Evolutionary conservation across 2,888 invertebrate species (phyloP).

Genomic region (Tipula confusa): DNA sequence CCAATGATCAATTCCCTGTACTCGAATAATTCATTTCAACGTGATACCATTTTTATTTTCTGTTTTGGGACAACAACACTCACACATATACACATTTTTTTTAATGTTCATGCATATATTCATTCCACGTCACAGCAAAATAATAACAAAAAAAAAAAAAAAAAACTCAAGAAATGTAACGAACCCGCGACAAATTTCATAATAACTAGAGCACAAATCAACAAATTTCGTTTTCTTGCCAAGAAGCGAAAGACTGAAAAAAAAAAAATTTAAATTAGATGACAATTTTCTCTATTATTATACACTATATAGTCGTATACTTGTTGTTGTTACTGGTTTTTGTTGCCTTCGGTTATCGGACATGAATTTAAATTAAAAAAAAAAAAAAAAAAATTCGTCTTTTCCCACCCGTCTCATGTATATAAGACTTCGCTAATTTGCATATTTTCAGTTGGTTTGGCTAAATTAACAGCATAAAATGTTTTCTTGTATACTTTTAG

Average conservation of each 20-base stretch:
- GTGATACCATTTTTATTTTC: neutral
- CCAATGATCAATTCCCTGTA: neutral
- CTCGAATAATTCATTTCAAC: neutral
- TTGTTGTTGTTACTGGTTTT: neutral
- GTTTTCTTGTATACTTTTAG: neutral
- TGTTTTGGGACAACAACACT: neutral
- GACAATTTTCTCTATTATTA: slow-evolving; percentile 25
- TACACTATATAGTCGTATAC: neutral
- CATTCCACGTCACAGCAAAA: slow-evolving; percentile 8
- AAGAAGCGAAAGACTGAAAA: neutral
- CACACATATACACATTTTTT: neutral
- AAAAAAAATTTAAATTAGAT: slow-evolving; percentile 14
- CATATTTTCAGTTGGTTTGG: neutral
- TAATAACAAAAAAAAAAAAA: neutral
- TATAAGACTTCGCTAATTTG: neutral
- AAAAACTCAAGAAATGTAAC: neutral
- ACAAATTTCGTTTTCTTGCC: slow-evolving; percentile 12
- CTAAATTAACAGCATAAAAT: neutral
- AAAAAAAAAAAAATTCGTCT: neutral
- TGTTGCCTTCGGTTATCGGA: neutral
- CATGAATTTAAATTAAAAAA: neutral
- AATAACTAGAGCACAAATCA: neutral
- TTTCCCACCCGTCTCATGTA: neutral
- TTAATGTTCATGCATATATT: neutral
- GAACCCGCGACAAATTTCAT: neutral